phyloP scores from a whole-genome alignment of 2,797 vertebrate genomes.

The Tapirus indicus region DNA sequence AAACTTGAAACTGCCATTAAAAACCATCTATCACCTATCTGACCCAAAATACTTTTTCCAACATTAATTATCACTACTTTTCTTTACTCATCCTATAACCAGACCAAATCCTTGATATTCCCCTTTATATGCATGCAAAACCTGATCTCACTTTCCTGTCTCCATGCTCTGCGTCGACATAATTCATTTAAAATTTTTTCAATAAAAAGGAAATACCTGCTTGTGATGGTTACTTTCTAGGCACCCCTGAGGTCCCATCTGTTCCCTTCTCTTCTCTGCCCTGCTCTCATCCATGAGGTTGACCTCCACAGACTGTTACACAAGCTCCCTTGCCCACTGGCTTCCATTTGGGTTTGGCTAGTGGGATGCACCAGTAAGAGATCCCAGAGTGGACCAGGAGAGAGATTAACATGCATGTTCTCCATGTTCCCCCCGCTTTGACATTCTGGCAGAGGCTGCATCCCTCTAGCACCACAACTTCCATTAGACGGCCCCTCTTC shows the following conservation, averaged over 20 bases:
- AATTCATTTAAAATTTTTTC: background rate
- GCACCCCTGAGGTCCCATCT: background rate
- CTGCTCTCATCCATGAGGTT: background rate
- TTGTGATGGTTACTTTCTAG: background rate
- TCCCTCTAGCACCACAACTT: background rate
- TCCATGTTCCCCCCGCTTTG: background rate
- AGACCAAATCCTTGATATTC: background rate
- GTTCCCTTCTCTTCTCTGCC: background rate
- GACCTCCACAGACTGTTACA: background rate
- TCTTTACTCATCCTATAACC: background rate
- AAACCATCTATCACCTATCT: background rate
- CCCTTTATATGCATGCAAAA: background rate
- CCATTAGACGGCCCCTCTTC: background rate
- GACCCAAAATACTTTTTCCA: background rate
- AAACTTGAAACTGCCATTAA: conserved; percentile 31
- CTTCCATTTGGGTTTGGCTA: background rate
- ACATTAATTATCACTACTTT: background rate
- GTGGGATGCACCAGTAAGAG: background rate
- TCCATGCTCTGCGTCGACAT: background rate
- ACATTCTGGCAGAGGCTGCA: background rate
- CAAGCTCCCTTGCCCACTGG: background rate
- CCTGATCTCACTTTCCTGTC: background rate
- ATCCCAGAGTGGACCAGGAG: background rate
- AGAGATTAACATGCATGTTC: background rate
- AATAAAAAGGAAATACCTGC: background rate